phyloP scores from a whole-genome alignment of 2,888 invertebrate genomes.

The Drosophila ustulata region DNA sequence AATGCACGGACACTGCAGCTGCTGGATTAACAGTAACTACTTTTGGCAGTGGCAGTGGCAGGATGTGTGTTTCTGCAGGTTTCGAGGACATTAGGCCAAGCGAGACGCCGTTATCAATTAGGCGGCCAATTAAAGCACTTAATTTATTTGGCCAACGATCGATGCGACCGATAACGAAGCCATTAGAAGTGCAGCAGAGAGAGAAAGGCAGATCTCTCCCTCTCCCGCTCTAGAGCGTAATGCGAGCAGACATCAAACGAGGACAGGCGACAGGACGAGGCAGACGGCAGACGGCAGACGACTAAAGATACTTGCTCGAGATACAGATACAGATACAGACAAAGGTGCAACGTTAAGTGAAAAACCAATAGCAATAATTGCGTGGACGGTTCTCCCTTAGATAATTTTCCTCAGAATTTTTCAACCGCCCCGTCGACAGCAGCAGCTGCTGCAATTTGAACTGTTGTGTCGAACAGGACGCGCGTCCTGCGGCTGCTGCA shows the following conservation, averaged over 20 bases:
- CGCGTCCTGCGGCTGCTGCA: conserved; percentile 43
- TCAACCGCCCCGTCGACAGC: conserved; percentile 20
- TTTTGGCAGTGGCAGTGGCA: conserved; percentile 16
- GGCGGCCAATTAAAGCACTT: conserved; percentile 57
- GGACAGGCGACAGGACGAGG: conserved; percentile 25
- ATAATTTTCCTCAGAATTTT: conserved; percentile 52
- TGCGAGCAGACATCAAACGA: conserved; percentile 60
- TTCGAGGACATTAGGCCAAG: conserved; percentile 19
- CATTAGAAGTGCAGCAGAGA: conserved; percentile 55
- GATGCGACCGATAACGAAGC: conserved; percentile 61
- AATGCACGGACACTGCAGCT: conserved; percentile 45
- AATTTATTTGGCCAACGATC: conserved; percentile 69
- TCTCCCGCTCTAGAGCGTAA: conserved; percentile 22
- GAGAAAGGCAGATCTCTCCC: background rate
- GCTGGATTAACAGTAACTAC: conserved; percentile 57
- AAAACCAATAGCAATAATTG: conserved; percentile 55
- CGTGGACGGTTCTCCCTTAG: conserved; percentile 25
- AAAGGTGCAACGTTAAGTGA: conserved; percentile 61
- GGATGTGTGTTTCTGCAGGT: conserved; percentile 25
- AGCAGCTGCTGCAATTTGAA: conserved; percentile 58
- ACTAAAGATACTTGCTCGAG: background rate
- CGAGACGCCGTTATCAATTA: conserved; percentile 67
- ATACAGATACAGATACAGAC: conserved; percentile 11
- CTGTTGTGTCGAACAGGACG: conserved; percentile 44
- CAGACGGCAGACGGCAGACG: background rate